Percentiles rank a stretch among this genome's conserved stretches.
phyloP scores from a whole-genome alignment of 2,888 invertebrate species.

The Dryomyza anilis region DNA sequence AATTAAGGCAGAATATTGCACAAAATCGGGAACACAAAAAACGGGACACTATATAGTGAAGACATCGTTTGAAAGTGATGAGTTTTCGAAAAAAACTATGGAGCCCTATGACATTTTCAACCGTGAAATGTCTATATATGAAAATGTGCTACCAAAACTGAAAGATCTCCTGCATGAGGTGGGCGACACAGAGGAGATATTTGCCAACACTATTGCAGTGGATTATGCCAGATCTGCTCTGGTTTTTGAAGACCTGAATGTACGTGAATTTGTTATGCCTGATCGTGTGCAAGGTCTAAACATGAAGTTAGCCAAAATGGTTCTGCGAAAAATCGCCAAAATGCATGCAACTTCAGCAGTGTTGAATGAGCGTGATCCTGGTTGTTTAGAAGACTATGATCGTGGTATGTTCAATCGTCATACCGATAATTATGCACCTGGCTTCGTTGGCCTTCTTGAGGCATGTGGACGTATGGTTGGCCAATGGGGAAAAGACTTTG shows the following conservation, averaged over 20 bases:
- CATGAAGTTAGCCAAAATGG: constrained; percentile 57
- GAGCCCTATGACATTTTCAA: constrained; percentile 55
- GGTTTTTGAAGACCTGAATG: constrained; percentile 55
- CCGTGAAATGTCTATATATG: constrained; percentile 57
- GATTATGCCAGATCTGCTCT: constrained; percentile 50
- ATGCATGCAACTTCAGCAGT: constrained; percentile 64
- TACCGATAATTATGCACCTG: constrained; percentile 52
- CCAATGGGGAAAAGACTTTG: constrained; percentile 40
- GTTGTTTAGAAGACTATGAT: constrained; percentile 50
- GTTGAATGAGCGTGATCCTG: constrained; percentile 54
- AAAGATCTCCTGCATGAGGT: constrained; percentile 45
- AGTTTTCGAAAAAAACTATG: constrained; percentile 48
- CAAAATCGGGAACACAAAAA: constrained; percentile 18
- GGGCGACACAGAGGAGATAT: constrained; percentile 48
- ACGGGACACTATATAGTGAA: constrained; percentile 47
- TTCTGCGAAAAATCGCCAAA: constrained; percentile 61
- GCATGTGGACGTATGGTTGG: constrained; percentile 51
- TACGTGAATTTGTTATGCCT: constrained; percentile 49
- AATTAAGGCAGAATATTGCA: constrained; percentile 40
- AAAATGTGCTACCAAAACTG: constrained; percentile 53
- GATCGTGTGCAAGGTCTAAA: constrained; percentile 58
- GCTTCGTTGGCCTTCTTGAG: constrained; percentile 50
- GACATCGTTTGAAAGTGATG: constrained; percentile 51
- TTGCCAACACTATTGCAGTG: constrained; percentile 50
- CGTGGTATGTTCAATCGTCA: constrained; percentile 57